Evolutionary conservation across 2,888 invertebrate species (phyloP), one percentile per base, ranked within the genome.

Genomic region (Heliconius erato): DNA sequence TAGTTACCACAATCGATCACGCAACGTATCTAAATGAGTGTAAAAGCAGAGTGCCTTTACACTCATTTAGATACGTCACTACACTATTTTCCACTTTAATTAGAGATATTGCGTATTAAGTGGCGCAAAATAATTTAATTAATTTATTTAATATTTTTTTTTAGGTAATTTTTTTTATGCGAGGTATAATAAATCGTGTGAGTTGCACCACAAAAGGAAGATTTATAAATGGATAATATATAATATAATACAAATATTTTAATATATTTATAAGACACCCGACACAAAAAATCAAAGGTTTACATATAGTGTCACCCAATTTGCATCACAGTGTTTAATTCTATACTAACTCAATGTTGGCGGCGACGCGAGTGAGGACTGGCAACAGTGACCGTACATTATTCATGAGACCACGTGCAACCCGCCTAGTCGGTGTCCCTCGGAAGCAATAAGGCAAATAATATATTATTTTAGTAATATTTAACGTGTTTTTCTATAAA

Each of bases 241-340:
- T 28, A 28, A 28, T 28, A 28, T 28, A 28, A 28, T 54, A 19
- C 1, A 54, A 54, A 54, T 54, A 54, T 54, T 54, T 19, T 19
- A 54, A 19, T 54, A 28, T 28, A 44, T 44, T 19, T 40, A 6
- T 40, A n/a, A n/a, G 9, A 5, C 5, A n/a, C 19, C 35, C 23
- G 49, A 19, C 35, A 12, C 16, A 65, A 40, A 28, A 7, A n/a
- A n/a, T 63, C 35, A 44, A 19, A 81, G 67, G 67, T 1, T 77
- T 81, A 69, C 76, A 63, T 81, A 69, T 63, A 40, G 76, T 69
- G 68, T 28, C 32, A 44, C 40, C 44, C 40, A 69, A 81, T 77
- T 81, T 77, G 44, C 81, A 81, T 77, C 81, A 71, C 81, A 81
- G 74, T 74, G 35, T 23, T 67, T 68, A 80, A 80, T 80, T 76